A percentile compares a stretch with the other conserved stretches of the same genome.
These are phyloP conservation scores for Peromyscus attwateri DNA, from an alignment of 2,797 vertebrate species.

Conservation along the genomic window DNA sequence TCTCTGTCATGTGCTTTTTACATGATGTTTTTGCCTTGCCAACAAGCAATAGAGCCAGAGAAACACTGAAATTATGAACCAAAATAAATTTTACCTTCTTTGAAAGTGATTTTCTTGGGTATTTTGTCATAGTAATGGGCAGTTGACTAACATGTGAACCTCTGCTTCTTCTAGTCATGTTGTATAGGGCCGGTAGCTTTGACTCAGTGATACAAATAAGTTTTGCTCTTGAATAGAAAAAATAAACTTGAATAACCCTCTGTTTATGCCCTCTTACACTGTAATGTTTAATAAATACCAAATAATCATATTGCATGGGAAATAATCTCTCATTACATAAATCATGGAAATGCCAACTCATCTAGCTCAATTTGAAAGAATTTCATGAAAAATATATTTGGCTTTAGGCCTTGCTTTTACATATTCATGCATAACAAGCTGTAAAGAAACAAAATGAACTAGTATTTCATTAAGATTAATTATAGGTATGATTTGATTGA, in stretches of 20 bases:
- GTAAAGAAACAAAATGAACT: conserved; percentile 72
- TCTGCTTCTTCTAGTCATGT: not conserved
- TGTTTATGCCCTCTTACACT: not conserved
- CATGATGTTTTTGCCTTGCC: not conserved
- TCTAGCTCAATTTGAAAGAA: conserved; percentile 54
- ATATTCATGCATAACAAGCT: conserved; percentile 71
- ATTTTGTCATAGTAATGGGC: not conserved
- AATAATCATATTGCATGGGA: conserved; percentile 61
- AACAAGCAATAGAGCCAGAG: too few species aligned
- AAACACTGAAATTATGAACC: not conserved
- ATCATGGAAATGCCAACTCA: conserved; percentile 43
- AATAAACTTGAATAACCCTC: conserved; percentile 58
- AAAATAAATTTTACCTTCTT: not conserved
- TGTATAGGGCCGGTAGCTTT: conserved; percentile 6
- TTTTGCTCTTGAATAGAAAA: conserved; percentile 39
- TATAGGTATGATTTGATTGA: conserved; percentile 57
- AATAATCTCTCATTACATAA: conserved; percentile 71
- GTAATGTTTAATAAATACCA: conserved; percentile 65
- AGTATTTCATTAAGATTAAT: conserved; percentile 69
- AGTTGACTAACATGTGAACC: not conserved
- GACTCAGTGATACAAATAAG: not conserved
- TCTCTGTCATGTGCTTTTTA: not conserved
- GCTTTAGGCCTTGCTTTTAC: conserved; percentile 72
- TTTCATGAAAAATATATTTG: conserved; percentile 70
- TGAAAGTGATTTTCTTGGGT: not conserved